These are phyloP conservation scores for Gobionotothen gibberifrons DNA, from an alignment of 2,797 vertebrate species.

Conservation along the genomic window DNA sequence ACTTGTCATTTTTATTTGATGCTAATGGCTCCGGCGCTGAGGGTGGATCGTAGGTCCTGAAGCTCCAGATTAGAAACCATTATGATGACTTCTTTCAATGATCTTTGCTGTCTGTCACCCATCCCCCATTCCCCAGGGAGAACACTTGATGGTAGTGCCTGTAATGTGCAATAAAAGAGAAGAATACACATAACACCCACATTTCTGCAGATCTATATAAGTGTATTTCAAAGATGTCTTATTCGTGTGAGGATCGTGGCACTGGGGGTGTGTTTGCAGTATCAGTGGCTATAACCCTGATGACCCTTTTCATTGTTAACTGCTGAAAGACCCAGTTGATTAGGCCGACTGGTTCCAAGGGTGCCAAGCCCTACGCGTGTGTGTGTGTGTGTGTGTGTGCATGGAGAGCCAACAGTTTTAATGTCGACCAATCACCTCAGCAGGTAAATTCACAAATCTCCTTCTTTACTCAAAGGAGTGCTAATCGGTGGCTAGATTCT, in stretches of 20 bases:
- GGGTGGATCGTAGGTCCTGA: slow-evolving; percentile 51
- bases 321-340: slow-evolving; percentile 30
- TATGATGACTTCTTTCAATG: slow-evolving; percentile 48
- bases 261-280: background rate
- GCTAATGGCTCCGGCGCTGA: slow-evolving; percentile 49
- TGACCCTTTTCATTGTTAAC: slow-evolving; percentile 29
- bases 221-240: background rate
- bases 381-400: too few relatives aligned
- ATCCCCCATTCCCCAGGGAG: slow-evolving; percentile 43
- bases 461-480: slow-evolving; percentile 26
- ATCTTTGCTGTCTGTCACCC: slow-evolving; percentile 55
- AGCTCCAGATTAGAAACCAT: slow-evolving; percentile 42
- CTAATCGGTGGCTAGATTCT: slow-evolving; percentile 40
- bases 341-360: background rate
- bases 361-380: background rate
- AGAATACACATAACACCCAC: slow-evolving; percentile 1
- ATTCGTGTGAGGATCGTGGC: slow-evolving; percentile 1
- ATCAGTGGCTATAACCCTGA: slow-evolving; percentile 22
- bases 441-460: slow-evolving; percentile 31
- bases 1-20: slow-evolving; percentile 64
- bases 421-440: slow-evolving; percentile 36
- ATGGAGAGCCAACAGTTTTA: slow-evolving; percentile 15
- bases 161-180: background rate
- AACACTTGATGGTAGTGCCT: slow-evolving; percentile 20
- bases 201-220: background rate